These are phyloP conservation scores for Archegozetes longisetosus DNA, from an alignment of 1,140 invertebrate genomes.

Conservation along the genomic window DNA sequence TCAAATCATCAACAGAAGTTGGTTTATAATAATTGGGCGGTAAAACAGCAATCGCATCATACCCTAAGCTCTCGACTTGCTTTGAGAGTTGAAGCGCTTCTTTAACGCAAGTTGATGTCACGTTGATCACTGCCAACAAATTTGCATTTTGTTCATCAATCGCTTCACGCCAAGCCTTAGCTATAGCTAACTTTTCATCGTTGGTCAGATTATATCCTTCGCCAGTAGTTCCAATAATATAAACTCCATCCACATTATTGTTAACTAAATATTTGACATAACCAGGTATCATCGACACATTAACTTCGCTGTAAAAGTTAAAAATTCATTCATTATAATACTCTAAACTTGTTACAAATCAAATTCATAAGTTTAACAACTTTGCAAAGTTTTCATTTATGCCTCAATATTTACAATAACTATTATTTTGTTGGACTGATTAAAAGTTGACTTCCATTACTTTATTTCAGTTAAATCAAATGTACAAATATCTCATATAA, in stretches of 20 bases:
- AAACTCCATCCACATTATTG: slow-evolving; percentile 7
- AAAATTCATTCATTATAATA: too few relatives aligned
- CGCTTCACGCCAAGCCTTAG: slow-evolving; percentile 47
- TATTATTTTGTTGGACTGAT: too few relatives aligned
- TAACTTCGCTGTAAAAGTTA: neutral
- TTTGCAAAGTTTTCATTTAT: too few relatives aligned
- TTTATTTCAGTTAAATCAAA: too few relatives aligned
- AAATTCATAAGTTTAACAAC: too few relatives aligned
- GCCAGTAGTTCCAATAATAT: slow-evolving; percentile 45
- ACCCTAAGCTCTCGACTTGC: slow-evolving; percentile 49
- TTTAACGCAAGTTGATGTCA: neutral
- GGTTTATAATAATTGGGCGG: slow-evolving; percentile 63
- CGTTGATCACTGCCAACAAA: slow-evolving; percentile 3
- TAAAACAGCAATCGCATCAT: slow-evolving; percentile 52
- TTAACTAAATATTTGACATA: slow-evolving; percentile 1
- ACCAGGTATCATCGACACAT: neutral
- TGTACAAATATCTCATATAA: too few relatives aligned
- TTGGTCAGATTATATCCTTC: slow-evolving; percentile 53
- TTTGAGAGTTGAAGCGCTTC: slow-evolving; percentile 33
- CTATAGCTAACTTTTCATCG: slow-evolving; percentile 46
- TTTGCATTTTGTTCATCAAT: slow-evolving; percentile 12
- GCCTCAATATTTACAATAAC: too few relatives aligned
- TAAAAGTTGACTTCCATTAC: too few relatives aligned
- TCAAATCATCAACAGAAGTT: slow-evolving; percentile 38
- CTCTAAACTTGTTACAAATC: too few relatives aligned